Evolutionary conservation across 2,113 vertebrate species (phyloP).

Genomic region (Chiloscyllium plagiosum): DNA sequence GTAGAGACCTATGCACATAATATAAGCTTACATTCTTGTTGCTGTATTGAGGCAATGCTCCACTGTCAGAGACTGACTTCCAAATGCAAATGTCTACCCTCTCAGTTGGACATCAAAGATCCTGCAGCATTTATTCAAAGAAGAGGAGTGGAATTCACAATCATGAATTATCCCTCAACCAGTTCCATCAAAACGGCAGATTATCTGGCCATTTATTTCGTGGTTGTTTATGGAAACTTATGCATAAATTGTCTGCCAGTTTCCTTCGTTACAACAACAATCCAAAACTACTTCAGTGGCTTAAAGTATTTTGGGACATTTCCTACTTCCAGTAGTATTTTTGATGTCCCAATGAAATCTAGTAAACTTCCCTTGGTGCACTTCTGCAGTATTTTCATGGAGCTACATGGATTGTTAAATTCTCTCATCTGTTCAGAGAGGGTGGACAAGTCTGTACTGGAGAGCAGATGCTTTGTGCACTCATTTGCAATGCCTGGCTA

Average conservation of each 20-base stretch:
- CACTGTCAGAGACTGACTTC: not conserved
- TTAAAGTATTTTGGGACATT: not conserved
- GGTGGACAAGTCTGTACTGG: not conserved
- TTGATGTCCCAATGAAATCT: not conserved
- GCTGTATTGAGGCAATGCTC: not conserved
- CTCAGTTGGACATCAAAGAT: not conserved
- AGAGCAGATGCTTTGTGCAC: not conserved
- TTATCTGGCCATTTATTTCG: not conserved
- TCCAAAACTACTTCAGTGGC: not conserved
- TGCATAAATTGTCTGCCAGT: not conserved
- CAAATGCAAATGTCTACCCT: not conserved
- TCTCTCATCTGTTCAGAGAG: not conserved
- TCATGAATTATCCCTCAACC: not conserved
- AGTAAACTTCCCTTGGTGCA: not conserved
- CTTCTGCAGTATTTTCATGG: no score
- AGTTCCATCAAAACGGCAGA: not conserved
- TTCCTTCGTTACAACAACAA: not conserved
- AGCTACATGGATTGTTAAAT: no score
- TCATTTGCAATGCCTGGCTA: not conserved
- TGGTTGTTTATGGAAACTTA: not conserved
- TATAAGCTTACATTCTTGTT: not conserved
- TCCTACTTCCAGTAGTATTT: not conserved
- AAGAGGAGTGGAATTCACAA: not conserved
- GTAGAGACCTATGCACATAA: not conserved
- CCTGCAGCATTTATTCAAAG: not conserved